Conservation (phyloP, 2,888 invertebrate species). For the Metacarcinus magister region DNA sequence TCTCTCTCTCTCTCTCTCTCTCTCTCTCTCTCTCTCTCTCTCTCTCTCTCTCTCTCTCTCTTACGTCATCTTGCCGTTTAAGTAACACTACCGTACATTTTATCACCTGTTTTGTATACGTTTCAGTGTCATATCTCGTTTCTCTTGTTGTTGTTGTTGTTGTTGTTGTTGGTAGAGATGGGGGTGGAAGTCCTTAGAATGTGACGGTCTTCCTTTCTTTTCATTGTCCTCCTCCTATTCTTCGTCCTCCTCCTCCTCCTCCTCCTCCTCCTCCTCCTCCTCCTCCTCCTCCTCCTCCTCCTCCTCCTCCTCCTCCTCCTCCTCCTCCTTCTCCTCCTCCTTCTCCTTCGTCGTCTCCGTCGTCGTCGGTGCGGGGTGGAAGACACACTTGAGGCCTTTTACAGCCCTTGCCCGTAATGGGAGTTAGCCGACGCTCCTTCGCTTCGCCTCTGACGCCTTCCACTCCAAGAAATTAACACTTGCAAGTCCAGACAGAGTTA, state of each 20-base stretch:
- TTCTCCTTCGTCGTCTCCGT: neutral
- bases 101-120: neutral
- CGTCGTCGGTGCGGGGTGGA: neutral
- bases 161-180: neutral
- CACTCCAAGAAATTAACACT: conserved; percentile 29
- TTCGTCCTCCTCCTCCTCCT: too few relatives aligned
- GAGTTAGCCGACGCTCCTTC: neutral
- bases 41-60: conserved; percentile 2
- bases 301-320: too few relatives aligned
- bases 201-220: neutral
- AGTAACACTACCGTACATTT: neutral
- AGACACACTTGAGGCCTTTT: conserved; percentile 33
- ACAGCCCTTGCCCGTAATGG: neutral
- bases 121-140: neutral
- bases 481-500: neutral
- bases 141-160: neutral
- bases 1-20: neutral
- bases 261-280: too few relatives aligned
- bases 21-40: conserved; percentile 2
- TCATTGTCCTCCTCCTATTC: too few relatives aligned
- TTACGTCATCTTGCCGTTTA: neutral
- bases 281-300: too few relatives aligned
- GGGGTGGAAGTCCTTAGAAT: neutral
- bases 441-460: neutral
- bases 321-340: neutral